phyloP scores from a whole-genome alignment of 2,888 invertebrate species.

The Nephrotoma guestfalica region DNA sequence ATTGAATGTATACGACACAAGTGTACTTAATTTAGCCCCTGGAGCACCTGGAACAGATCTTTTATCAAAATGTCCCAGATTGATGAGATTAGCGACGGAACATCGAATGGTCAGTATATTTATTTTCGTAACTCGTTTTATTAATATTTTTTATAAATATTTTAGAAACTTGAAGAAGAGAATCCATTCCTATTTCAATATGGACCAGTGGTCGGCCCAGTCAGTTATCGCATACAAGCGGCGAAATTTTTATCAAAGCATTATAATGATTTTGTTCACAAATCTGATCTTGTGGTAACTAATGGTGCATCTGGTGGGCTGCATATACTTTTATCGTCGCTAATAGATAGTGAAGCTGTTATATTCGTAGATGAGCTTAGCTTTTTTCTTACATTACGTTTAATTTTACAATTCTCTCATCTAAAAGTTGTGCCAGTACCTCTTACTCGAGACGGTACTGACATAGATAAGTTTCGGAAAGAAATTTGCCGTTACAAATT shows the following conservation, averaged over 20 bases:
- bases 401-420: conserved; percentile 38
- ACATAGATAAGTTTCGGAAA: conserved; percentile 34
- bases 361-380: conserved; percentile 50
- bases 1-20: conserved; percentile 34
- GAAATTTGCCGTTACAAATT: conserved; percentile 26
- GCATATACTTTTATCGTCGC: conserved; percentile 36
- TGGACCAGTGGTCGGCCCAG: conserved; percentile 35
- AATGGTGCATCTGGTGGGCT: conserved; percentile 46
- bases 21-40: conserved; percentile 35
- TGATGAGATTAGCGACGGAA: conserved; percentile 32
- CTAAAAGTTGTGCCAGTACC: conserved; percentile 33
- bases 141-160: conserved; percentile 3
- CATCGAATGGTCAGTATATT: conserved; percentile 32
- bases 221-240: conserved; percentile 34
- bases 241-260: conserved; percentile 32
- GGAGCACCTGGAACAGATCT: conserved; percentile 40
- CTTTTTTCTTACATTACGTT: conserved; percentile 43
- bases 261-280: conserved; percentile 31
- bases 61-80: conserved; percentile 31
- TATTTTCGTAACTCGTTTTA: neutral
- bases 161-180: conserved; percentile 24
- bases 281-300: conserved; percentile 40
- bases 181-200: conserved; percentile 37
- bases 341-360: conserved; percentile 37
- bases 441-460: conserved; percentile 34